Conservation (phyloP, 2,888 invertebrate species). For the Ectropis crepuscularia region DNA sequence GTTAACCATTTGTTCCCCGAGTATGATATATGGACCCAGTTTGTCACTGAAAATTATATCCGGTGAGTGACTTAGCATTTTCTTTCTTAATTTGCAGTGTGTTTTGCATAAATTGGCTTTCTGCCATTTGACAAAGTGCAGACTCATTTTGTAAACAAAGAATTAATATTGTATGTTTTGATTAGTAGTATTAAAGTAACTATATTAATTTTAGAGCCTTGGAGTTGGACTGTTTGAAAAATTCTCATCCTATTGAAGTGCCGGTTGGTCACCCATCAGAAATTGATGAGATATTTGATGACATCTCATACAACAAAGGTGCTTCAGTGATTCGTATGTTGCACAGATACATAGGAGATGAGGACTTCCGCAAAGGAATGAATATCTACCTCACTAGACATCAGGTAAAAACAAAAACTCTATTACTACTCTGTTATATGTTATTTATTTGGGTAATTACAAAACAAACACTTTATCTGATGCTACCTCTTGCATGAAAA, state of each 20-base stretch:
- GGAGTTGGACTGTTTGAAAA: slow-evolving; percentile 94
- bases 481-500: too few species aligned
- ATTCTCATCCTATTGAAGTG: slow-evolving; percentile 98
- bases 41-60: slow-evolving; percentile 94
- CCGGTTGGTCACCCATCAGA: slow-evolving; percentile 97
- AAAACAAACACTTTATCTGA: neutral
- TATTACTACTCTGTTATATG: neutral
- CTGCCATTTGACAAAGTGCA: slow-evolving; percentile 48
- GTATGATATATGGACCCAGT: slow-evolving; percentile 98
- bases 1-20: slow-evolving; percentile 97
- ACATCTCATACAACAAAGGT: slow-evolving; percentile 98
- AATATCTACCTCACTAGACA: slow-evolving; percentile 94
- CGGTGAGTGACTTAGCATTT: slow-evolving; percentile 57
- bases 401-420: slow-evolving; percentile 72
- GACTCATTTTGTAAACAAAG: slow-evolving; percentile 47
- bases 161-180: slow-evolving; percentile 28
- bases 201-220: slow-evolving; percentile 85
- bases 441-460: neutral
- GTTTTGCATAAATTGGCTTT: slow-evolving; percentile 41
- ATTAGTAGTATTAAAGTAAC: slow-evolving; percentile 34
- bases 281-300: slow-evolving; percentile 99
- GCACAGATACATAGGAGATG: slow-evolving; percentile 96
- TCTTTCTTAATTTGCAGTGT: slow-evolving; percentile 16
- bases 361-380: slow-evolving; percentile 97
- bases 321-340: slow-evolving; percentile 98